These are phyloP conservation scores for Drosophila serrata DNA, from an alignment of 1,140 invertebrate genomes.

Conservation along the genomic window DNA sequence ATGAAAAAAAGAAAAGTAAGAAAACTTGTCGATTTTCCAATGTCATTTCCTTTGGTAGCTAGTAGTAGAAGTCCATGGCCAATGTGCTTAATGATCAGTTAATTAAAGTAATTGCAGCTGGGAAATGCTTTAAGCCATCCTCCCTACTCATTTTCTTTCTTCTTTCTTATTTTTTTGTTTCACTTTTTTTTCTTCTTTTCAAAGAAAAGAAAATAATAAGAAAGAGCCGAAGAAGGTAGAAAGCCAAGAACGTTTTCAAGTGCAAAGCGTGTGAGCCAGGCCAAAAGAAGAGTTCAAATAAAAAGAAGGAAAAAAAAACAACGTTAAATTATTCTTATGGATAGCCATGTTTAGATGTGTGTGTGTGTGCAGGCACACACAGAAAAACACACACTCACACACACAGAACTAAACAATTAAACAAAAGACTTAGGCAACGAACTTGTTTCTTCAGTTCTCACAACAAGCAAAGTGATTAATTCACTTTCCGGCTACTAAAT, in stretches of 20 bases:
- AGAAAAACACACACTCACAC: background rate
- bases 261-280: constrained; percentile 75
- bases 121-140: constrained; percentile 28
- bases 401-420: constrained; percentile 25
- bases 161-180: constrained; percentile 13
- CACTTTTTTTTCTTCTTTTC: constrained; percentile 22
- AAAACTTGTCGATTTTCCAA: constrained; percentile 61
- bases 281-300: constrained; percentile 53
- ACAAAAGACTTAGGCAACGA: constrained; percentile 82
- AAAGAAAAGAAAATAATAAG: constrained; percentile 48
- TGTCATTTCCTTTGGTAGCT: constrained; percentile 70
- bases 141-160: background rate
- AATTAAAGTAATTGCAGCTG: constrained; percentile 80
- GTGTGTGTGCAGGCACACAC: constrained; percentile 27
- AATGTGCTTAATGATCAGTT: constrained; percentile 79
- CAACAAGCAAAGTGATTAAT: background rate
- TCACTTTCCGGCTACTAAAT: constrained; percentile 32
- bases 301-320: constrained; percentile 63
- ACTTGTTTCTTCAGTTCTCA: constrained; percentile 46
- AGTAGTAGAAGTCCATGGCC: constrained; percentile 16
- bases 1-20: background rate
- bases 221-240: constrained; percentile 23
- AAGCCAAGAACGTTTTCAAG: constrained; percentile 66
- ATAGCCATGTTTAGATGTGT: background rate
- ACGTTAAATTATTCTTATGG: constrained; percentile 52